phyloP scores from a whole-genome alignment of 1,140 invertebrate genomes.

The Microplitis demolitor region DNA sequence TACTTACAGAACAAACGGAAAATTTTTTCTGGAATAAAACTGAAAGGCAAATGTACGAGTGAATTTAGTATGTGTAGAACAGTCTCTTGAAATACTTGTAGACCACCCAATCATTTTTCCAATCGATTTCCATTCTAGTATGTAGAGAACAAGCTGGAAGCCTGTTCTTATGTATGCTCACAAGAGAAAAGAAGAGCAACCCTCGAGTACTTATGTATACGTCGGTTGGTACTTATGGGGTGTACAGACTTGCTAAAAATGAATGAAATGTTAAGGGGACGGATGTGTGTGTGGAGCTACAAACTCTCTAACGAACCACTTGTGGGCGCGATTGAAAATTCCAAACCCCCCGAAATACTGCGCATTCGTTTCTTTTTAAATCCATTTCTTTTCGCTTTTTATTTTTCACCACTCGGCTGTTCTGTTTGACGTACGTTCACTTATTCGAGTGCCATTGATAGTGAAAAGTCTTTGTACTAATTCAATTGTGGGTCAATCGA shows the following conservation, averaged over 20 bases:
- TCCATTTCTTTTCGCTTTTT: no score
- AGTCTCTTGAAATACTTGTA: slow-evolving; percentile 4
- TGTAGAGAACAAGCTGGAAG: neutral
- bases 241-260: neutral
- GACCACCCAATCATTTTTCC: slow-evolving; percentile 30
- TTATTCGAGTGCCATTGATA: neutral
- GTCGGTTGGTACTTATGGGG: neutral
- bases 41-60: no score
- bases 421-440: neutral
- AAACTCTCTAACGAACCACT: slow-evolving; percentile 23
- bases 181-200: neutral
- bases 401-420: neutral
- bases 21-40: neutral
- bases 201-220: neutral
- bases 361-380: no score
- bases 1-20: neutral
- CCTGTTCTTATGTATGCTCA: neutral
- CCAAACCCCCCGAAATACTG: neutral
- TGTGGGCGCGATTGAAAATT: slow-evolving; percentile 29
- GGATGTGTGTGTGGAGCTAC: neutral
- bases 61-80: neutral
- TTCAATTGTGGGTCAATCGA: neutral
- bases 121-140: slow-evolving; percentile 24
- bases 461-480: neutral
- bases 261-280: neutral